A percentile compares a stretch with the other conserved stretches of the same genome.
These are phyloP conservation scores for Drosophila bunnanda DNA, from an alignment of 2,888 invertebrate species.

Conservation along the genomic window DNA sequence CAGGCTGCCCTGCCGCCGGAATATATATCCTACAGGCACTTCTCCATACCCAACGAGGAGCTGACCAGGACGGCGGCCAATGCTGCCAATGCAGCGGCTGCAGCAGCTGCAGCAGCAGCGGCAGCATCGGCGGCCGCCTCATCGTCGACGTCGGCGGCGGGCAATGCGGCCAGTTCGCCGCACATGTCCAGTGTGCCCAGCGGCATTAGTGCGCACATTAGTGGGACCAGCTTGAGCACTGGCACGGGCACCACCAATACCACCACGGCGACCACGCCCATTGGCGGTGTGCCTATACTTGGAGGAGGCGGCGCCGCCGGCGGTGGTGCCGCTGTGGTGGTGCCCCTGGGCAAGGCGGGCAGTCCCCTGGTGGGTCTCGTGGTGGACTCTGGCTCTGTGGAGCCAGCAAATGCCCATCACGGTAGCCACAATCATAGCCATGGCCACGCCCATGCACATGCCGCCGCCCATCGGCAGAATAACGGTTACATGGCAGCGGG, in stretches of 20 bases:
- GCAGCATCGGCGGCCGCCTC: conserved; percentile 7
- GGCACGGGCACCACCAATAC: conserved; percentile 74
- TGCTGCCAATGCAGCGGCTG: conserved; percentile 43
- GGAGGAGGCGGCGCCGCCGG: conserved; percentile 52
- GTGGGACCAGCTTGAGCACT: conserved; percentile 83
- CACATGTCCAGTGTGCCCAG: conserved; percentile 83
- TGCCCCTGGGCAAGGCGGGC: conserved; percentile 16
- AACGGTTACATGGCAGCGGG: conserved; percentile 84
- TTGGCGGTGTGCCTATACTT: conserved; percentile 57
- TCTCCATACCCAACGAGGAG: conserved; percentile 89
- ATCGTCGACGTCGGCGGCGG: conserved; percentile 22
- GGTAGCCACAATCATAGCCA: conserved; percentile 21
- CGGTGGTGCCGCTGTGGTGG: conserved; percentile 63
- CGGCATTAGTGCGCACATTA: conserved; percentile 84
- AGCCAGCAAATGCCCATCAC: neutral
- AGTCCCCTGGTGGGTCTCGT: conserved; percentile 49
- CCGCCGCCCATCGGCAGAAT: conserved; percentile 59
- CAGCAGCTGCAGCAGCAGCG: conserved; percentile 5
- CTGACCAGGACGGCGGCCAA: conserved; percentile 73
- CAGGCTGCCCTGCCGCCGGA: conserved; percentile 90
- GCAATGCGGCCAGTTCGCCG: conserved; percentile 51
- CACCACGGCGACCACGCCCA: conserved; percentile 78
- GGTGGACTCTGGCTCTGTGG: conserved; percentile 52
- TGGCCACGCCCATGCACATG: conserved; percentile 33
- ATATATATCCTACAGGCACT: conserved; percentile 92